Conservation (phyloP, 2,888 invertebrate species). For the Salticus scenicus region DNA sequence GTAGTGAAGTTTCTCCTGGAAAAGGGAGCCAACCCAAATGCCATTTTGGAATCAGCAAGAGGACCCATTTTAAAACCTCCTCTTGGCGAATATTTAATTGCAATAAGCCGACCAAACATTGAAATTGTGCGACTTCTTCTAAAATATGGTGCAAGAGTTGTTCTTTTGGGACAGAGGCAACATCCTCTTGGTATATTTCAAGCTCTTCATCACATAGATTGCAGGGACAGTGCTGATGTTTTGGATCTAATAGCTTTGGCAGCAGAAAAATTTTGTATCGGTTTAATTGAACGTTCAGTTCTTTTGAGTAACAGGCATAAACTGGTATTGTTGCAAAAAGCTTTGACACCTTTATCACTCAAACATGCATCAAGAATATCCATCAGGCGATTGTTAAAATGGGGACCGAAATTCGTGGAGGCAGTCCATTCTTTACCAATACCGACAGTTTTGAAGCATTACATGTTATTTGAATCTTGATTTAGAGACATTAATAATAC, state of each 20-base stretch:
- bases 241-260: conserved; percentile 82
- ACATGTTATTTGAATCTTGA: conserved; percentile 81
- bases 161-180: conserved; percentile 86
- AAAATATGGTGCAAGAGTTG: conserved; percentile 82
- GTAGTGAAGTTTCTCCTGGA: conserved; percentile 76
- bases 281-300: conserved; percentile 85
- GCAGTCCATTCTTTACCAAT: conserved; percentile 80
- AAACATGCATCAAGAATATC: conserved; percentile 81
- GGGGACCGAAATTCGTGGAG: conserved; percentile 53
- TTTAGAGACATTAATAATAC: too few species aligned
- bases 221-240: conserved; percentile 77
- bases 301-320: conserved; percentile 82
- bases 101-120: conserved; percentile 82
- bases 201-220: conserved; percentile 82
- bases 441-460: conserved; percentile 82
- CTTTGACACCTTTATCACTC: conserved; percentile 82
- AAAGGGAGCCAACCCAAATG: conserved; percentile 78
- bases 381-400: conserved; percentile 80
- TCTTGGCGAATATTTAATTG: conserved; percentile 79
- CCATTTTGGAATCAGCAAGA: conserved; percentile 81
- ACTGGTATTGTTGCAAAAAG: conserved; percentile 81
- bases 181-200: conserved; percentile 89
- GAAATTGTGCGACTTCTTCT: conserved; percentile 83
- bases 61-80: conserved; percentile 85
- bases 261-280: conserved; percentile 85